Percentiles rank a stretch among this genome's conserved stretches.
phyloP scores from a whole-genome alignment of 2,888 invertebrate genomes.

The Ichneumoninae sp. region DNA sequence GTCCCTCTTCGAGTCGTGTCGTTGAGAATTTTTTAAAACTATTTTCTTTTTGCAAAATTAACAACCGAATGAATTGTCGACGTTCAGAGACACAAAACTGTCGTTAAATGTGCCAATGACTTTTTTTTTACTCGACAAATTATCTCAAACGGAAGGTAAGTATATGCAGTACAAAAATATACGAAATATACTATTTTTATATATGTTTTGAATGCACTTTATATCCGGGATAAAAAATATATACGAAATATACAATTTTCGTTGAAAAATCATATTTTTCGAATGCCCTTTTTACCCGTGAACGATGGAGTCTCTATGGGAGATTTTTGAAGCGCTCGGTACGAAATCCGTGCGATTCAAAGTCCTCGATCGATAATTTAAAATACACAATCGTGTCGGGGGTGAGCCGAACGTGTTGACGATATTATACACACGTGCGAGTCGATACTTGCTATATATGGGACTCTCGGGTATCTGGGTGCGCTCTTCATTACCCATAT shows the following conservation, averaged over 20 bases:
- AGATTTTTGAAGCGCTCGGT: background rate
- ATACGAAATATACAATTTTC: too few relatives aligned
- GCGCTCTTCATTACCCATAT: constrained; percentile 42
- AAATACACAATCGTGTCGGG: background rate
- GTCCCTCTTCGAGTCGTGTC: too few relatives aligned
- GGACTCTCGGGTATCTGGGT: constrained; percentile 3
- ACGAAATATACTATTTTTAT: too few relatives aligned
- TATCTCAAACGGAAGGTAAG: background rate
- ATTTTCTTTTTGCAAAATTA: too few relatives aligned
- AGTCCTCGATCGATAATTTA: constrained; percentile 1
- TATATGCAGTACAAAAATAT: too few relatives aligned
- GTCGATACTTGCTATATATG: constrained; percentile 6
- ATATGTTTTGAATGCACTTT: too few relatives aligned
- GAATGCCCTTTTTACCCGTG: too few relatives aligned
- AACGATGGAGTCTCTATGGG: background rate
- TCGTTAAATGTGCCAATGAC: background rate
- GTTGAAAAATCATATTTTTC: too few relatives aligned
- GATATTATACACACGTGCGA: background rate
- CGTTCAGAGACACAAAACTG: background rate
- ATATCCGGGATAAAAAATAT: too few relatives aligned
- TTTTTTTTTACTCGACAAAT: background rate
- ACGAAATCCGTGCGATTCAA: background rate
- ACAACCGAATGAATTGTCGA: too few relatives aligned
- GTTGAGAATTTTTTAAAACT: too few relatives aligned
- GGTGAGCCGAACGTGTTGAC: too few relatives aligned